Evolutionary conservation across 2,888 invertebrate genomes (phyloP).

Genomic region (Lasius platythorax): DNA sequence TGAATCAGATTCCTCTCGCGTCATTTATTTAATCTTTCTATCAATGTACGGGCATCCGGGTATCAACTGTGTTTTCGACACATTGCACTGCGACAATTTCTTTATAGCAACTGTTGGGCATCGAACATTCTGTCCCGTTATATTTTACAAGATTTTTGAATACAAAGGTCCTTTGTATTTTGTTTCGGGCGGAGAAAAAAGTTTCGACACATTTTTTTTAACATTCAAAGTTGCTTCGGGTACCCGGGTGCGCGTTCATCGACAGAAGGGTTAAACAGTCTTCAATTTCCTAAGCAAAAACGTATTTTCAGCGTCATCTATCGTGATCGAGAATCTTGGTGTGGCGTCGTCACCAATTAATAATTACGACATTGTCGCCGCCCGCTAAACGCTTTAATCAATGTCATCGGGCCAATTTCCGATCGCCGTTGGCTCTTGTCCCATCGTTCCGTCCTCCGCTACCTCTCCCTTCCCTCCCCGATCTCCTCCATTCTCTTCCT

Average conservation of each 20-base stretch:
- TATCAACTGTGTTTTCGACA: too few species aligned
- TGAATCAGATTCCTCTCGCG: slow-evolving; percentile 7
- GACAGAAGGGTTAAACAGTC: neutral
- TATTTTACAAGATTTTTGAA: too few species aligned
- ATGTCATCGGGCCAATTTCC: slow-evolving; percentile 86
- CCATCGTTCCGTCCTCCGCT: slow-evolving; percentile 72
- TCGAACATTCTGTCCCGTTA: too few species aligned
- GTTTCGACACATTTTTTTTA: too few species aligned
- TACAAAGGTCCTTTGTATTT: too few species aligned
- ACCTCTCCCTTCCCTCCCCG: slow-evolving; percentile 62
- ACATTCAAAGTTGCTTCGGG: too few species aligned
- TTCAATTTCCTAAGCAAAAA: slow-evolving; percentile 46
- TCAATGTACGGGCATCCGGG: too few species aligned
- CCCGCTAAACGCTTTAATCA: slow-evolving; percentile 85
- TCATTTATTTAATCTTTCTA: neutral
- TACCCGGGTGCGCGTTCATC: too few species aligned
- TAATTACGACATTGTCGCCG: slow-evolving; percentile 83
- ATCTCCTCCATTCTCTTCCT: slow-evolving; percentile 39
- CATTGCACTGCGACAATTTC: too few species aligned
- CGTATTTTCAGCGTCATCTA: slow-evolving; percentile 46
- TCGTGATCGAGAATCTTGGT: slow-evolving; percentile 68
- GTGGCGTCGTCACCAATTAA: slow-evolving; percentile 82
- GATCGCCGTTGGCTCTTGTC: slow-evolving; percentile 82
- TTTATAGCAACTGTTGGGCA: too few species aligned
- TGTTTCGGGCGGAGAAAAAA: too few species aligned